A percentile compares a stretch with the other conserved stretches of the same genome.
Evolutionary conservation across 1,140 invertebrate species (phyloP).

Genomic region (Pantala flavescens): DNA sequence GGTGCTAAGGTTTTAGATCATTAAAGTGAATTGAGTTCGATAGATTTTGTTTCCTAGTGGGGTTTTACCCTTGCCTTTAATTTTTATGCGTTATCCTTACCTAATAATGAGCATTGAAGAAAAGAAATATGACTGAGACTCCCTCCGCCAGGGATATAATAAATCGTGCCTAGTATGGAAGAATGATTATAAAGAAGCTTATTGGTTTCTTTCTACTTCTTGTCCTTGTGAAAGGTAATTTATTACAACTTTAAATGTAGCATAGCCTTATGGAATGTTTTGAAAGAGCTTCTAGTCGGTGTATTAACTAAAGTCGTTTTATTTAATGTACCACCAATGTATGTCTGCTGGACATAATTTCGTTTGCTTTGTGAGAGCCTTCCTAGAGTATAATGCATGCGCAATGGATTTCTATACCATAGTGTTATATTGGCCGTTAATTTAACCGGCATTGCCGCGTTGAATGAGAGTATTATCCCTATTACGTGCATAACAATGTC

Average conservation of each 20-base stretch:
- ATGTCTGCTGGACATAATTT: neutral
- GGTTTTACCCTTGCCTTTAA: too few relatives aligned
- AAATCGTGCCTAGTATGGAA: constrained; percentile 1
- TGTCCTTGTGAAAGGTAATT: neutral
- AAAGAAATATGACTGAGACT: neutral
- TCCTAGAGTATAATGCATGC: neutral
- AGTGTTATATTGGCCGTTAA: neutral
- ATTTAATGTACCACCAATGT: neutral
- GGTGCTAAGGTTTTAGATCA: neutral
- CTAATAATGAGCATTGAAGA: neutral
- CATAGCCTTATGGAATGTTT: neutral
- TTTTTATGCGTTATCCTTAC: too few relatives aligned
- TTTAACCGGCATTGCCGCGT: neutral
- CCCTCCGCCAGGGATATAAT: neutral
- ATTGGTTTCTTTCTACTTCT: neutral
- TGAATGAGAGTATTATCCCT: neutral
- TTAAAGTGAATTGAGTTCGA: neutral
- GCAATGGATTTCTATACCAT: neutral
- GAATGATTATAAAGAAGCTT: constrained; percentile 1
- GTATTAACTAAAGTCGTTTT: neutral
- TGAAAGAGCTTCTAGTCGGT: neutral
- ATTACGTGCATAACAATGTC: neutral
- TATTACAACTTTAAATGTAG: neutral
- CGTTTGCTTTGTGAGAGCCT: neutral
- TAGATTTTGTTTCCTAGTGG: neutral